A percentile compares a stretch with the other conserved stretches of the same genome.
phyloP scores from a whole-genome alignment of 2,888 invertebrate genomes.

The Poecilobothrus nobilitatus region DNA sequence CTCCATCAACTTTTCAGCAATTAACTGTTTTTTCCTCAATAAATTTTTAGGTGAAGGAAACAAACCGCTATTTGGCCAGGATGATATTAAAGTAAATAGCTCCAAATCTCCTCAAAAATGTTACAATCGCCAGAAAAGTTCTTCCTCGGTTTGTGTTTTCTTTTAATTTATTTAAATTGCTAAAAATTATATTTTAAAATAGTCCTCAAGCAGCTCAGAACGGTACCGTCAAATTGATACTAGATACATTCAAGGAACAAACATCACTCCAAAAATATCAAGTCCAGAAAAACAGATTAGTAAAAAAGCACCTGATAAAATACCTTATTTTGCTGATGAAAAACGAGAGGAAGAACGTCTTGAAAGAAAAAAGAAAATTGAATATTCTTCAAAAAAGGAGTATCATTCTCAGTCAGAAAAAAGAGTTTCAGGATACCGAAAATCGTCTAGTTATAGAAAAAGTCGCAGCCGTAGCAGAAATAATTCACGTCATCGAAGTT shows the following conservation, averaged over 20 bases:
- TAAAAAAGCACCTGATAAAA: not conserved
- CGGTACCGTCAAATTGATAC: not conserved
- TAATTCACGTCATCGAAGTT: not conserved
- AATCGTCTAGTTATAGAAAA: not conserved
- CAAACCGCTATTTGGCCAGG: not conserved
- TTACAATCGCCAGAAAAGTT: not conserved
- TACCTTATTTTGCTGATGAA: slow-evolving; percentile 14
- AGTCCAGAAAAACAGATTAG: not conserved
- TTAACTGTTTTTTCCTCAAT: not conserved
- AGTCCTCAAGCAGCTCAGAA: not conserved
- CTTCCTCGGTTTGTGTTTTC: not conserved
- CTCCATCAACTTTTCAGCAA: not conserved
- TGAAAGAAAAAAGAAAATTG: not conserved
- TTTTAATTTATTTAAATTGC: not conserved
- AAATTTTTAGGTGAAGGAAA: not conserved
- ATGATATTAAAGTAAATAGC: not conserved
- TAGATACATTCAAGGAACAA: not conserved
- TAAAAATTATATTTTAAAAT: not conserved
- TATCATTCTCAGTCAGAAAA: not conserved
- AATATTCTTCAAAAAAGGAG: not conserved
- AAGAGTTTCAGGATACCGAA: not conserved
- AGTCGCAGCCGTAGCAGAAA: not conserved
- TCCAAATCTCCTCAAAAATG: not conserved
- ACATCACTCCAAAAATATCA: not conserved
- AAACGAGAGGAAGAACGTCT: slow-evolving; percentile 16